Conservation (phyloP, 2,113 vertebrate species). For the Peromyscus californicus region DNA sequence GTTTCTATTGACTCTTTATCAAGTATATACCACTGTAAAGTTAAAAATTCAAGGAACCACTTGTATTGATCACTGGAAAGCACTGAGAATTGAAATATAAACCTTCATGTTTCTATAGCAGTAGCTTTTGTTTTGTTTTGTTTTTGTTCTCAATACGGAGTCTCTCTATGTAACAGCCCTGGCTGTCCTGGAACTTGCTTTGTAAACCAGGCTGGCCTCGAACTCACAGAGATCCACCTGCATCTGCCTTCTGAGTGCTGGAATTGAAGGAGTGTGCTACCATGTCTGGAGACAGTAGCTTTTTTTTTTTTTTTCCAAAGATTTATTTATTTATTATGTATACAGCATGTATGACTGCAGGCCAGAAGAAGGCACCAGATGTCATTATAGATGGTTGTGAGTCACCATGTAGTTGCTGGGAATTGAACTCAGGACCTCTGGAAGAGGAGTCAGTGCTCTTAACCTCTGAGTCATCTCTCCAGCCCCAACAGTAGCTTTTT, state of each 20-base stretch:
- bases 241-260: background rate
- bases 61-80: background rate
- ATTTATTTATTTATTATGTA: too few species aligned
- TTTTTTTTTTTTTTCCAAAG: background rate
- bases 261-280: background rate
- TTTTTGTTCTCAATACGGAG: too few species aligned
- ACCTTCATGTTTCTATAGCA: constrained; percentile 21
- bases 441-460: too few species aligned
- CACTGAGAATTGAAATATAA: constrained; percentile 33
- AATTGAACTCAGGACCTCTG: too few species aligned
- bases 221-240: background rate
- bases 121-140: background rate
- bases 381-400: too few species aligned
- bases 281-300: background rate
- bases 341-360: too few species aligned
- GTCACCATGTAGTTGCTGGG: too few species aligned
- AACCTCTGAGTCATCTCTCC: too few species aligned
- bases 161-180: background rate
- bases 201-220: background rate
- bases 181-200: background rate
- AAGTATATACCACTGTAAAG: background rate
- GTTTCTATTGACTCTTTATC: background rate
- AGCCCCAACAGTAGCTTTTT: background rate
- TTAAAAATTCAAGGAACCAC: background rate
- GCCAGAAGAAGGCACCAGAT: too few species aligned